A percentile compares a stretch with the other conserved stretches of the same genome.
These are phyloP conservation scores for Mohoua ochrocephala DNA, from an alignment of 2,113 vertebrate species.

Conservation along the genomic window DNA sequence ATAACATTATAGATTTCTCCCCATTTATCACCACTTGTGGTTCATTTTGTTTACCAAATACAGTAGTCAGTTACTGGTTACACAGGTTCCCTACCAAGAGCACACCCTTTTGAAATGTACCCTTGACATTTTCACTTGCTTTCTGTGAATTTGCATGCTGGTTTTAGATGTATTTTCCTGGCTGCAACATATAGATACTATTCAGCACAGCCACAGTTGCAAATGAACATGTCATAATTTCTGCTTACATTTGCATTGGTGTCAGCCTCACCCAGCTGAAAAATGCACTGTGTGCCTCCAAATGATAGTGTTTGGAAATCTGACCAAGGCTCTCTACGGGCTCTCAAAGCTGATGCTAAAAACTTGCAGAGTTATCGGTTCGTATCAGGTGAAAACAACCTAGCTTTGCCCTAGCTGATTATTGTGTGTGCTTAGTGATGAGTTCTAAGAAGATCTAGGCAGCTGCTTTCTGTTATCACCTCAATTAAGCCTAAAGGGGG, in stretches of 20 bases:
- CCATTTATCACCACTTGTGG: background rate
- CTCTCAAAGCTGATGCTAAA: background rate
- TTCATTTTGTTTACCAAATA: constrained; percentile 24
- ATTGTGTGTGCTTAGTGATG: background rate
- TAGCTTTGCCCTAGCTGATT: background rate
- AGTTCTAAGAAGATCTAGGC: background rate
- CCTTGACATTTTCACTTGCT: background rate
- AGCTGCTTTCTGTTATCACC: background rate
- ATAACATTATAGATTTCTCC: background rate
- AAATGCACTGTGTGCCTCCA: background rate
- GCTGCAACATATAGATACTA: background rate
- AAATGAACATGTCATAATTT: background rate
- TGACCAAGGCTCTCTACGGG: background rate
- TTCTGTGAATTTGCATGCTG: background rate
- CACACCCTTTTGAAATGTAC: background rate
- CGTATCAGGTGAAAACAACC: background rate
- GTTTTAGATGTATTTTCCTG: background rate
- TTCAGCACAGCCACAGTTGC: background rate
- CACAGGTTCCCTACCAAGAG: background rate
- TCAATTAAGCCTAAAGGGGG: background rate
- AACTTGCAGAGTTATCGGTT: background rate
- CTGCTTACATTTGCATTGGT: background rate
- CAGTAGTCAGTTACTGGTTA: background rate
- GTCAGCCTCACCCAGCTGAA: background rate
- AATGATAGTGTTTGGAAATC: background rate